phyloP scores from a whole-genome alignment of 2,888 invertebrate species.

The Eucriotettix oculatus region DNA sequence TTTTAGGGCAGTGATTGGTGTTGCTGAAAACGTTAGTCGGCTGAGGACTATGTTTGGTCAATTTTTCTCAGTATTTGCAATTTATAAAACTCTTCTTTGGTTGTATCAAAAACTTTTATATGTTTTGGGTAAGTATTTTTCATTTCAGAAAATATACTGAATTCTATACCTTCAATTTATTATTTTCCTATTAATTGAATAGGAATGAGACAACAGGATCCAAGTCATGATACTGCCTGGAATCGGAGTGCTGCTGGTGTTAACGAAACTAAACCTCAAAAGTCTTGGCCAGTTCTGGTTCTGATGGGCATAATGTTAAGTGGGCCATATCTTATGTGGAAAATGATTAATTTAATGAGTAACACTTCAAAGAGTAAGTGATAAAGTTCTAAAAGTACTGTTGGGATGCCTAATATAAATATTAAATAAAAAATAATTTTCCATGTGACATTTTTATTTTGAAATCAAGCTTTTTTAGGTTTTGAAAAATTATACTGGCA shows the following conservation, averaged over 20 bases:
- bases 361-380: too few species aligned
- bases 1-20: slow-evolving; percentile 86
- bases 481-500: too few species aligned
- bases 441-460: too few species aligned
- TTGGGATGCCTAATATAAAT: too few species aligned
- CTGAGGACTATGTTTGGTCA: slow-evolving; percentile 69
- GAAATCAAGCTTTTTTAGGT: too few species aligned
- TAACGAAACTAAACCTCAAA: slow-evolving; percentile 18
- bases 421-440: too few species aligned
- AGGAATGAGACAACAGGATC: slow-evolving; percentile 22
- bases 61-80: slow-evolving; percentile 72
- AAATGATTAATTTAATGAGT: slow-evolving; percentile 36
- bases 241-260: slow-evolving; percentile 22
- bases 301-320: slow-evolving; percentile 80
- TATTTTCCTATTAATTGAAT: neutral
- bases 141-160: too few species aligned
- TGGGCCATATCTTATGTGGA: slow-evolving; percentile 83
- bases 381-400: too few species aligned
- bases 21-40: slow-evolving; percentile 86
- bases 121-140: slow-evolving; percentile 35
- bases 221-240: slow-evolving; percentile 23
- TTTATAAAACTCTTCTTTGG: slow-evolving; percentile 66
- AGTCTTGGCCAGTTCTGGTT: slow-evolving; percentile 76
- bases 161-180: too few species aligned
- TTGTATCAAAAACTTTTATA: slow-evolving; percentile 57